Evolutionary conservation across 2,113 vertebrate genomes (phyloP).

Genomic region (Pollachius pollachius): DNA sequence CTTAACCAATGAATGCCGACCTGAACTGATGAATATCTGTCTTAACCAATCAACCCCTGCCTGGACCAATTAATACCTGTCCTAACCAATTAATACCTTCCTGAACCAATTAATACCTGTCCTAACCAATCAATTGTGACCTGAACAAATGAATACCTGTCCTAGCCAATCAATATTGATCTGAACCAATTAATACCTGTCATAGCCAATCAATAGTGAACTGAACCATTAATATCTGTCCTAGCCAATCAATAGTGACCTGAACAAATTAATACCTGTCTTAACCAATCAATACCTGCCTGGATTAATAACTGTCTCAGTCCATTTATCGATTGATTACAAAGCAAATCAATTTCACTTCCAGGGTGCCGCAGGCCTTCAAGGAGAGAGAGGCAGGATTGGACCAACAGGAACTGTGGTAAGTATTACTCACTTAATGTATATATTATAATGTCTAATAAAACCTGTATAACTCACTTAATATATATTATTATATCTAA

Average conservation of each 20-base stretch:
- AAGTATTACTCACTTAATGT: constrained; percentile 40
- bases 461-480: too few species aligned
- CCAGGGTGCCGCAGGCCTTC: constrained; percentile 88
- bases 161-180: neutral
- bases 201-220: neutral
- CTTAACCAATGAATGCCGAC: neutral
- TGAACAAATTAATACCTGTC: too few species aligned
- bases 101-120: too few species aligned
- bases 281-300: too few species aligned
- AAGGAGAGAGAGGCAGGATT: constrained; percentile 88
- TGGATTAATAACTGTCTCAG: neutral
- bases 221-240: neutral
- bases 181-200: neutral
- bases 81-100: too few species aligned
- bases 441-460: too few species aligned
- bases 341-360: constrained; percentile 8
- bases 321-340: neutral
- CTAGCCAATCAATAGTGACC: too few species aligned
- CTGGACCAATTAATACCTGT: too few species aligned
- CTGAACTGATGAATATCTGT: neutral
- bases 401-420: constrained; percentile 87
- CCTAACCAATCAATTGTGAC: too few species aligned
- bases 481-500: too few species aligned
- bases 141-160: neutral
- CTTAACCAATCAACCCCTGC: too few species aligned